Conservation (phyloP, 2,797 vertebrate species). For the Sebastes wilsoni region DNA sequence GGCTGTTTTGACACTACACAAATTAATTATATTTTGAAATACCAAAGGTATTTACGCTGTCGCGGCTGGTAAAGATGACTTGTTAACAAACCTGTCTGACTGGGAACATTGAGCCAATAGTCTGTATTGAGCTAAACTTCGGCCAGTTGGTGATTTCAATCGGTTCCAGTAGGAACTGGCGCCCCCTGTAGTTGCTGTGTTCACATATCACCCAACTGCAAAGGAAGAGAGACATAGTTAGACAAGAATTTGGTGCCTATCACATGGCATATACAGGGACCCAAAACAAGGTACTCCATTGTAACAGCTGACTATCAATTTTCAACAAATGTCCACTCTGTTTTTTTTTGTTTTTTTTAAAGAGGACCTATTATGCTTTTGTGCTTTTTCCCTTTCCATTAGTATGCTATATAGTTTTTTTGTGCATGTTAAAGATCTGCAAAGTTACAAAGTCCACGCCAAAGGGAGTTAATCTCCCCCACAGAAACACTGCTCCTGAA, state of each 20-base stretch:
- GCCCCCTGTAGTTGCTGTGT: slow-evolving; percentile 92
- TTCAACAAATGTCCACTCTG: background rate
- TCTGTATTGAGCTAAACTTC: slow-evolving; percentile 89
- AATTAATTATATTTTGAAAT: background rate
- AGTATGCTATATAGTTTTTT: too few relatives aligned
- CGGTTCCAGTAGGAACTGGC: slow-evolving; percentile 90
- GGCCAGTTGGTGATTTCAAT: slow-evolving; percentile 94
- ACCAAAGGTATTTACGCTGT: background rate
- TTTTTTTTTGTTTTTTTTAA: too few relatives aligned
- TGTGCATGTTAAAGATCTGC: too few relatives aligned
- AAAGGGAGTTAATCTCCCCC: too few relatives aligned
- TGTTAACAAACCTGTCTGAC: slow-evolving; percentile 86
- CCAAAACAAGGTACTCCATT: background rate
- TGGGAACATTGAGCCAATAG: slow-evolving; percentile 91
- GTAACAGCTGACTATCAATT: background rate
- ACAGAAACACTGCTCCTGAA: too few relatives aligned
- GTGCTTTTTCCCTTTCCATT: too few relatives aligned
- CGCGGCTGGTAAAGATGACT: background rate
- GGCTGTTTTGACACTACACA: background rate
- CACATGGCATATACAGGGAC: background rate
- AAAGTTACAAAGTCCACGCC: too few relatives aligned
- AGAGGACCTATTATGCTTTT: too few relatives aligned
- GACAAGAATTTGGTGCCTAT: background rate
- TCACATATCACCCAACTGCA: slow-evolving; percentile 95
- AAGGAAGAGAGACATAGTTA: background rate